A percentile compares a stretch with the other conserved stretches of the same genome.
phyloP scores from a whole-genome alignment of 1,140 invertebrate genomes.

The Thalassaphorura encarpata region DNA sequence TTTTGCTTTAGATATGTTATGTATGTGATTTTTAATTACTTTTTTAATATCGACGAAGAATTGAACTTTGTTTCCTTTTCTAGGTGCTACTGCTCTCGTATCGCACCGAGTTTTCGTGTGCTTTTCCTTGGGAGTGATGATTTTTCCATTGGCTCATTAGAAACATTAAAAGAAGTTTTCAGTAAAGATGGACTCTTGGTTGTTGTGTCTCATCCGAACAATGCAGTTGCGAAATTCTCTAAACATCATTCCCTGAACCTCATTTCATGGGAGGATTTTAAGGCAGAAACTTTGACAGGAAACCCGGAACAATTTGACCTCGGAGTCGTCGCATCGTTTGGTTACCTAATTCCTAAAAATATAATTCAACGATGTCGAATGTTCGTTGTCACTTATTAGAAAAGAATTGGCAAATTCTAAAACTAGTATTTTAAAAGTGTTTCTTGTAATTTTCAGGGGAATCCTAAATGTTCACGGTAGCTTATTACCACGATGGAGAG shows the following conservation, averaged over 20 bases:
- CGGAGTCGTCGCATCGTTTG: conserved; percentile 35
- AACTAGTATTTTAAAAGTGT: neutral
- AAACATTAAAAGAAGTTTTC: conserved; percentile 80
- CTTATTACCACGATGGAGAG: conserved; percentile 82
- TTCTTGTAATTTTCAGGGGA: conserved; percentile 51
- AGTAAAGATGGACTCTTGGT: conserved; percentile 70
- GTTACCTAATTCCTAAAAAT: conserved; percentile 32
- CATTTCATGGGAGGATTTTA: conserved; percentile 28
- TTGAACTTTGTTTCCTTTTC: too few species aligned
- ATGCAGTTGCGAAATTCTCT: conserved; percentile 38
- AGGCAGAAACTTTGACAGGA: neutral
- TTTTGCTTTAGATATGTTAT: too few species aligned
- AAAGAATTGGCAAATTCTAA: neutral
- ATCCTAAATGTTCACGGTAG: conserved; percentile 88
- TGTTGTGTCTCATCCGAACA: conserved; percentile 81
- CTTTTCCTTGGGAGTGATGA: conserved; percentile 41
- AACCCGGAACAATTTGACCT: conserved; percentile 22
- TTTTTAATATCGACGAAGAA: too few species aligned
- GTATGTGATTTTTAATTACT: too few species aligned
- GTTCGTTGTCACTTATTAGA: conserved; percentile 14
- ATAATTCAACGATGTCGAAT: conserved; percentile 32
- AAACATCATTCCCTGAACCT: conserved; percentile 22
- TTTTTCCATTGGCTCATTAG: conserved; percentile 81
- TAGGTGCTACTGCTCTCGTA: too few species aligned
- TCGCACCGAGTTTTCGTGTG: too few species aligned